Conservation (phyloP, 2,888 invertebrate genomes). For the Tenthredo scrophulariae region DNA sequence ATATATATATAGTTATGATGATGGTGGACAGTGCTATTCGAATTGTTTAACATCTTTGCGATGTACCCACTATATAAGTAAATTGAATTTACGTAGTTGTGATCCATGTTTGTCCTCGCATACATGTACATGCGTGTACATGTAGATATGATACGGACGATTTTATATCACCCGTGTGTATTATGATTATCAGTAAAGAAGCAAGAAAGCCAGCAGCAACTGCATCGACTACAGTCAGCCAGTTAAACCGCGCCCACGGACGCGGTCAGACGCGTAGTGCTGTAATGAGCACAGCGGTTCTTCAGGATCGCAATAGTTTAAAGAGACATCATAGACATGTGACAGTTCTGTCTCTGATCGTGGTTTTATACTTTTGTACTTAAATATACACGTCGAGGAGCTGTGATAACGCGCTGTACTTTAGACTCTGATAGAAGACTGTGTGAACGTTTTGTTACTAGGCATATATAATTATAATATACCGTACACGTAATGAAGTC, state of each 20-base stretch:
- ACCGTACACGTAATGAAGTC: not conserved
- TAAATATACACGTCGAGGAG: constrained; percentile 1
- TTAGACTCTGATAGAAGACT: not conserved
- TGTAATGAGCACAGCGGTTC: constrained; percentile 20
- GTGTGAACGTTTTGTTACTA: not conserved
- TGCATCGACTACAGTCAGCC: constrained; percentile 34
- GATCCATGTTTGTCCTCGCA: not conserved
- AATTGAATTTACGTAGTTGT: not conserved
- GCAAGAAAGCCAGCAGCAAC: constrained; percentile 40
- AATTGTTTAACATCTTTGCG: not conserved
- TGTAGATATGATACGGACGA: constrained; percentile 15
- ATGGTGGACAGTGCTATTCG: not conserved
- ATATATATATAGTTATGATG: not conserved
- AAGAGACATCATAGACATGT: constrained; percentile 22
- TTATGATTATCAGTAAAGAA: constrained; percentile 47
- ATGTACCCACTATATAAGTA: not conserved
- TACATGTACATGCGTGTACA: not conserved
- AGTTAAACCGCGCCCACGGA: constrained; percentile 52
- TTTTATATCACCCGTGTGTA: constrained; percentile 29
- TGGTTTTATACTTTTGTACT: constrained; percentile 25
- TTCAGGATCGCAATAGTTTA: not conserved
- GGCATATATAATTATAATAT: not conserved
- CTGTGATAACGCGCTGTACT: constrained; percentile 32
- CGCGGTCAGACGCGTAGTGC: constrained; percentile 50
- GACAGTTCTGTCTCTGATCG: constrained; percentile 3